Evolutionary conservation across 35 echinoderm and acorn worm genomes (phyloP), one percentile per base, ranked within the genome.

Genomic region (Heliocidaris erythrogramma): DNA sequence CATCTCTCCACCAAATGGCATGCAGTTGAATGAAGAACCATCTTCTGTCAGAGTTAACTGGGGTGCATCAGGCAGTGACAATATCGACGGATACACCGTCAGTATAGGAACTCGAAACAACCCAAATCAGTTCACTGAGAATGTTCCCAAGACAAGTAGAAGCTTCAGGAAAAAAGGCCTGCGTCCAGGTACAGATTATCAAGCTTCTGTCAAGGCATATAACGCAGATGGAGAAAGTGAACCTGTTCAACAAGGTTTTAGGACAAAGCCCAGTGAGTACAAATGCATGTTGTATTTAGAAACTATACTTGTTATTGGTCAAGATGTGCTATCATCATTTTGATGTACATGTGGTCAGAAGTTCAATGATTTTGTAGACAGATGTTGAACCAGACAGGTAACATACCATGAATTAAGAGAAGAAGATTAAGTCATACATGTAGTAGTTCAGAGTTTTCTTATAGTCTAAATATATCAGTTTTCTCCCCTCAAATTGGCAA

Each of bases 181-280:
- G 17, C 87, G 47, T 42, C 87, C 87, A 42, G 29, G 29, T 48
- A 89, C 87, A 35, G 30, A 35, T 42, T 89, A 89, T n/a, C 31
- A 42, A 48, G 87, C 47, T 42, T 89, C 87, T 32, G 31, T 89
- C 31, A 89, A 89, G 47, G 31, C 87, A 32, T 48, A 42, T 42
- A n/a, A n/a, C 47, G 9, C 87, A 32, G 87, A 16, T 35, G 87
- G 87, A 13, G 87, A 89, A 89, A 89, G 87, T 89, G 31, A 89
- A 27, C 87, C 87, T 13, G 2, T 89, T 13, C 31, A 89, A 48
- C 87, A 89, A 48, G 87, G 31, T 42, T 42, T 89, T 24, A 89
- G 32, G 32, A 89, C 87, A 78, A 78, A 78, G 65, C 65, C 65
- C 17, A 78, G 65, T 78, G 65, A 78, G 65, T 78, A 78, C 65